Evolutionary conservation across 2,113 vertebrate genomes (phyloP).

Genomic region (Ictalurus punctatus): DNA sequence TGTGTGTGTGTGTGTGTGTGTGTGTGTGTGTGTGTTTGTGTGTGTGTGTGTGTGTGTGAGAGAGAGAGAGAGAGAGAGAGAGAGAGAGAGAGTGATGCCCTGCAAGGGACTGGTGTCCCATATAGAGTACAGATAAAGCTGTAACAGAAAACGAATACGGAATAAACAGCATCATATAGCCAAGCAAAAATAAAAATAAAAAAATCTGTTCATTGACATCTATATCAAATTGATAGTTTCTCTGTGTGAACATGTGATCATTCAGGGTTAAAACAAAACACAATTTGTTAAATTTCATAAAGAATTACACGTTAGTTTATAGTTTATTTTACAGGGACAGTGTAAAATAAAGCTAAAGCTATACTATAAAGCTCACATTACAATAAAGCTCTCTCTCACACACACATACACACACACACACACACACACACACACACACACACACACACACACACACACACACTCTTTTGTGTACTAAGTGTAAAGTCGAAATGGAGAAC

Average conservation of each 20-base stretch:
- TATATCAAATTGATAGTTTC: not conserved
- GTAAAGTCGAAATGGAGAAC: not conserved
- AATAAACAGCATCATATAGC: not conserved
- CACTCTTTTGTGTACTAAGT: not conserved
- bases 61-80: too few relatives aligned
- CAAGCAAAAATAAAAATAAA: not conserved
- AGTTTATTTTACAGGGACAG: not conserved
- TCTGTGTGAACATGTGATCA: not conserved
- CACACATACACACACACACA: not conserved
- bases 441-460: not conserved
- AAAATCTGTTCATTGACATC: not conserved
- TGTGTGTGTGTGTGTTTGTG: not conserved
- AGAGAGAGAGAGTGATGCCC: not conserved
- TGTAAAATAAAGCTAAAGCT: too few relatives aligned
- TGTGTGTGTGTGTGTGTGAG: conserved; percentile 2
- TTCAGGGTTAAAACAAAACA: not conserved
- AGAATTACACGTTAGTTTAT: not conserved
- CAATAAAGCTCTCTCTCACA: not conserved
- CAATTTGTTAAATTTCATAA: not conserved
- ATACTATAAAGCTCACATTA: not conserved
- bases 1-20: conserved; percentile 1
- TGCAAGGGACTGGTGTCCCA: not conserved
- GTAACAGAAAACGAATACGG: not conserved
- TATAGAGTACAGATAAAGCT: not conserved
- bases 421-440: too few relatives aligned